These are phyloP conservation scores for Nannoperca australis DNA, from an alignment of 2,797 vertebrate genomes.

Conservation along the genomic window DNA sequence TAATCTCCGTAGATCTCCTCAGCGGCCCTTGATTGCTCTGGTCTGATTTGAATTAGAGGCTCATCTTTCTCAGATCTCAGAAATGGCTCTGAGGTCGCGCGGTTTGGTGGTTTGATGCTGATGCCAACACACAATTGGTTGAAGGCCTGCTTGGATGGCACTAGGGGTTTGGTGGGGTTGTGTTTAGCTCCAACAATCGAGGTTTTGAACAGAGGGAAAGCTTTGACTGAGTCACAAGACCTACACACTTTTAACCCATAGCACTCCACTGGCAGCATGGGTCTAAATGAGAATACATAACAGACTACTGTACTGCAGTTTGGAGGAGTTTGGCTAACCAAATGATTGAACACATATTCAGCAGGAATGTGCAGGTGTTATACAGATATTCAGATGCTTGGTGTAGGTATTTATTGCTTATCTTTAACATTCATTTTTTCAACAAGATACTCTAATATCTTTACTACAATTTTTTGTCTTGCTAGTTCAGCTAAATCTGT, in stretches of 20 bases:
- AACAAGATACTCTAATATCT: neutral
- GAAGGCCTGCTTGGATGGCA: constrained; percentile 76
- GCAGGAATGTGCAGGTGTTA: constrained; percentile 11
- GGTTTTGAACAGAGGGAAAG: constrained; percentile 64
- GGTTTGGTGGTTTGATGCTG: constrained; percentile 76
- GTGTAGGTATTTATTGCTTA: neutral
- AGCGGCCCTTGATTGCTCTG: constrained; percentile 76
- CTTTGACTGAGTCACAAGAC: constrained; percentile 52
- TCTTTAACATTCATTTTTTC: neutral
- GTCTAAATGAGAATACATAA: constrained; percentile 26
- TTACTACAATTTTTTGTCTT: neutral
- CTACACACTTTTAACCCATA: constrained; percentile 64
- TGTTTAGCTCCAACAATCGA: constrained; percentile 72
- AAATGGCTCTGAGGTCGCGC: constrained; percentile 75
- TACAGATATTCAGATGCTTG: neutral
- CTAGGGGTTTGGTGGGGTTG: constrained; percentile 62
- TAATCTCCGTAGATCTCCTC: constrained; percentile 73
- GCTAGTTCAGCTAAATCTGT: neutral
- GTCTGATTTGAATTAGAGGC: constrained; percentile 83
- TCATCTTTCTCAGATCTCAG: constrained; percentile 79
- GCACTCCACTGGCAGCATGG: constrained; percentile 1
- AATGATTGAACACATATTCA: constrained; percentile 9
- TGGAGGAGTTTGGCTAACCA: constrained; percentile 7
- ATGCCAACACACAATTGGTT: constrained; percentile 76
- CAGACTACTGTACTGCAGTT: constrained; percentile 6